These are phyloP conservation scores for Dicentrarchus labrax DNA, from an alignment of 2,113 vertebrate species.

Conservation along the genomic window DNA sequence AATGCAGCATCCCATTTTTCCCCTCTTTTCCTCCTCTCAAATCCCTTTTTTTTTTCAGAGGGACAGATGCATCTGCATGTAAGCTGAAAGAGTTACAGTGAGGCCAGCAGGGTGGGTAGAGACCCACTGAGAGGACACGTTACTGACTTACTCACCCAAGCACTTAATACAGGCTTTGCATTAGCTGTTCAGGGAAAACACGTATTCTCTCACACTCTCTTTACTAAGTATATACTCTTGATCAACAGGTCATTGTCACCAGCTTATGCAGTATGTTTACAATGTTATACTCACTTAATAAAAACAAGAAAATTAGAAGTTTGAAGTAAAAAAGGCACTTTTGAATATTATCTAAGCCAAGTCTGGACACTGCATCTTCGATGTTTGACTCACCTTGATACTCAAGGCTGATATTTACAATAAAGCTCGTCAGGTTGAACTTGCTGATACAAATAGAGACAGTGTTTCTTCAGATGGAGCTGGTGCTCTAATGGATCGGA, in stretches of 20 bases:
- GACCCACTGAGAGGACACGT: constrained; percentile 45
- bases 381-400: constrained; percentile 4
- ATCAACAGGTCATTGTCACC: not conserved
- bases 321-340: not conserved
- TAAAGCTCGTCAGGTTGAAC: constrained; percentile 12
- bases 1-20: constrained; percentile 24
- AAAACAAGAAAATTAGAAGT: not conserved
- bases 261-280: not conserved
- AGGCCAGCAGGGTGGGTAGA: constrained; percentile 47
- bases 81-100: constrained; percentile 28
- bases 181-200: not conserved
- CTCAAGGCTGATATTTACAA: constrained; percentile 29
- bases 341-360: not conserved
- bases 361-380: not conserved
- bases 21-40: not conserved
- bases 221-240: not conserved
- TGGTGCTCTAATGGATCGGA: constrained; percentile 64
- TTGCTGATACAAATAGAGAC: constrained; percentile 29
- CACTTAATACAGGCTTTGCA: constrained; percentile 10
- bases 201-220: not conserved
- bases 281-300: not conserved
- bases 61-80: constrained; percentile 47
- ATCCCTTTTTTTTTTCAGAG: constrained; percentile 36
- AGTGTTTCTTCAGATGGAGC: constrained; percentile 55
- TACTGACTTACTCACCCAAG: constrained; percentile 13